Evolutionary conservation across 2,113 vertebrate species (phyloP), one percentile per base, ranked within the genome.

Genomic region (Eulemur macaco): DNA sequence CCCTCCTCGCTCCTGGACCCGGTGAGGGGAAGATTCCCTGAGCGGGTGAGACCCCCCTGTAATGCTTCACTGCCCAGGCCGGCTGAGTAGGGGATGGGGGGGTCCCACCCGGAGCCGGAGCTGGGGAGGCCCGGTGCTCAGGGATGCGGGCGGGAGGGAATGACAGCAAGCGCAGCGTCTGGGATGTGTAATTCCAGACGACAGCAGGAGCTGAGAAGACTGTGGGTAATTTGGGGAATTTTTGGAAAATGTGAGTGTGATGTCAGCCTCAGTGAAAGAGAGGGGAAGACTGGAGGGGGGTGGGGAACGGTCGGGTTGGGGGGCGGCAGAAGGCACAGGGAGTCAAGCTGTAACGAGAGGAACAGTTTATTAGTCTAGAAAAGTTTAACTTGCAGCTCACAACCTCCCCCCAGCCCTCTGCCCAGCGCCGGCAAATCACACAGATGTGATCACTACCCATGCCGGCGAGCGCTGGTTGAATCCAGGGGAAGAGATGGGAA

Each of bases 241-340:
- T 96, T 88, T 76, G 92, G 96, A 93, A 91, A 95, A 93, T 89
- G 60, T 95, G 54, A 94, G 58, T 31, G 56, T 93, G 89, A 92
- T 93, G 83, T 95, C 86, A 92, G 74, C 69, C 89, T 95, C 52
- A 25, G 80, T 20, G 45, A 94, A 86, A 81, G 77, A 68, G 34
- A 50, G 60, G 63, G 27, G 39, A 93, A 80, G 73, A 47, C 14
- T 29, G 42, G 21, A 15, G 15, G 25, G 50, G n/a, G 25, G 4
- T 3, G 0, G 25, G 21, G n/a, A 15, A 7, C 29, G 25, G 56
- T 73, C 29, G 76, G 45, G 68, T 17, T 5, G 6, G 69, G 56
- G 66, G 34, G 17, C 4, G 0, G 54, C 50, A 25, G 74, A 52
- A 92, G 54, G 73, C 1, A 6, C 85, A 31, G 60, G 68, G 47